Base-by-base conservation (phyloP, 1,140 invertebrate genomes). In the Adoxophyes honmai region DNA sequence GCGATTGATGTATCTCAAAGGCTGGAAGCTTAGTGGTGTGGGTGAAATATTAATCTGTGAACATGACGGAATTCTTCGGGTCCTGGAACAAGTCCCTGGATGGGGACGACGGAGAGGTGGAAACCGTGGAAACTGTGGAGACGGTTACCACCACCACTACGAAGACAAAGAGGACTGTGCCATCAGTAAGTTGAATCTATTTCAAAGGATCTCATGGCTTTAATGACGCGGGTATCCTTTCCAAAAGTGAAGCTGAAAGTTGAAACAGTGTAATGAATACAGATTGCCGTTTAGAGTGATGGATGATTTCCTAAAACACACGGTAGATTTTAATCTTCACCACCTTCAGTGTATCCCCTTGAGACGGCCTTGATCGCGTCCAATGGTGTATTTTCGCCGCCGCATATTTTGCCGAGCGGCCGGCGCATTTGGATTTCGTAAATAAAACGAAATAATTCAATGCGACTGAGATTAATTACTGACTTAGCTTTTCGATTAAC, bases 41-140 rank as follows among this genome's bases (percentile, higher is more conserved):
- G 62, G 66, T 70, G 70, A 36, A 68, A 68, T 39, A n/a, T n/a
- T n/a, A 57, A 56, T 58, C 14, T 37, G 42, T 18, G 56, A 75
- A 64, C 13, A 86, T 86, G 82, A 83, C 85, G 78, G 85, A 88
- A 62, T 81, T 85, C 60, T 88, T 75, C 51, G 85, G 83, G 67
- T 63, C 71, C 57, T 88, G 85, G 85, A 78, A 64, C 64, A 57
- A 67, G 53, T 62, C 74, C n/a, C 37, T n/a, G 6, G 15, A 61
- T 3, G 64, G 59, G 13, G 77, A 70, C 6, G 71, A 68, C 34
- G 70, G 55, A 11, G 73, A 73, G 4, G 52, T 70, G 53, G 74
- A 82, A 55, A 70, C 70, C n/a, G 68, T 72, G 52, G 81, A 87
- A 58, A 79, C 75, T 13, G 77, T 78, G 39, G 77, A 77, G 48